These are phyloP conservation scores for Leucopsar rothschildi DNA, from an alignment of 2,113 vertebrate species.

Conservation along the genomic window DNA sequence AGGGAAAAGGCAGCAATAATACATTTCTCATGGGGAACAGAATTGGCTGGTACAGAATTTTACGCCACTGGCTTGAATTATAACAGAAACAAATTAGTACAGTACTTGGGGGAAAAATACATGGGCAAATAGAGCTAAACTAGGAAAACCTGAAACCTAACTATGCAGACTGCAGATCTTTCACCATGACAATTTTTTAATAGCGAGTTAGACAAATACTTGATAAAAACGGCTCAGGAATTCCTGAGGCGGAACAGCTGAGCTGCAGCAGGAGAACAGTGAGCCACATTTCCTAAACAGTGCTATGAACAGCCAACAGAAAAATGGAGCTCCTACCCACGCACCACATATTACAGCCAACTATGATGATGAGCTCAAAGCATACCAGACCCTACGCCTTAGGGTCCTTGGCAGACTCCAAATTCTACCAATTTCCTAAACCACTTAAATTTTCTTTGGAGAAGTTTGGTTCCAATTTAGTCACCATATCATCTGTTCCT, in stretches of 20 bases:
- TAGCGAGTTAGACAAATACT: neutral
- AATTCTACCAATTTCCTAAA: neutral
- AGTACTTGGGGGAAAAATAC: neutral
- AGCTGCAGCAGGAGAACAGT: neutral
- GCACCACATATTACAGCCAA: fast-evolving
- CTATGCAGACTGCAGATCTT: neutral
- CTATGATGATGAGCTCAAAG: neutral
- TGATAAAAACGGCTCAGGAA: neutral
- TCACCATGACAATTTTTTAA: neutral
- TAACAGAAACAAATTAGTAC: neutral
- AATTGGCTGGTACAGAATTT: neutral
- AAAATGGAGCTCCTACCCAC: neutral
- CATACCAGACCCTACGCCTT: neutral
- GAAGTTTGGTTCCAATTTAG: neutral
- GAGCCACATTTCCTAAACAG: neutral
- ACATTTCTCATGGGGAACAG: neutral
- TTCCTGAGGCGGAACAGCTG: neutral
- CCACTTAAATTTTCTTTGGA: neutral
- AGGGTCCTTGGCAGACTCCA: neutral
- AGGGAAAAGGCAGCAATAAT: neutral
- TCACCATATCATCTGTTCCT: neutral
- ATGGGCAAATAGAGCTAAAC: neutral
- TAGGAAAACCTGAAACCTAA: neutral
- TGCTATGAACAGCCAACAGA: neutral
- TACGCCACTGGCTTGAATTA: neutral